Evolutionary conservation across 2,888 invertebrate species (phyloP).

Genomic region (Parnassius orleans): DNA sequence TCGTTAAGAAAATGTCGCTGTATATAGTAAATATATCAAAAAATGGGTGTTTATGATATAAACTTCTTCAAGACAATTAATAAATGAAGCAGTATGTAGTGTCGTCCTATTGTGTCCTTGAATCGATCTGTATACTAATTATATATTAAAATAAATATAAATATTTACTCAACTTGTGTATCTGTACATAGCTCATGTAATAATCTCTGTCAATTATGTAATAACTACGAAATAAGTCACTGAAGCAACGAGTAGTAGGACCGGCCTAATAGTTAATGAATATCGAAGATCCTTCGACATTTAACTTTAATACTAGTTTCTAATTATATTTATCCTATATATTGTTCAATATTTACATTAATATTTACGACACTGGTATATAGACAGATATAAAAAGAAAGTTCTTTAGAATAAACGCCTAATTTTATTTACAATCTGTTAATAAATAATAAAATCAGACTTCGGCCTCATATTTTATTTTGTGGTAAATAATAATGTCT

Average conservation of each 20-base stretch:
- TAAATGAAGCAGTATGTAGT: background rate
- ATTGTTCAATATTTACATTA: slow-evolving; percentile 6
- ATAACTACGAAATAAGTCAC: slow-evolving; percentile 32
- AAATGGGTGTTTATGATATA: too few relatives aligned
- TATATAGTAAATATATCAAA: too few relatives aligned
- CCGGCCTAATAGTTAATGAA: slow-evolving; percentile 75
- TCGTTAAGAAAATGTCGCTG: too few relatives aligned
- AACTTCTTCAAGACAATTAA: too few relatives aligned
- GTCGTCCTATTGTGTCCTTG: background rate
- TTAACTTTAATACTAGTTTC: slow-evolving; percentile 29
- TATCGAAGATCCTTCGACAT: slow-evolving; percentile 43
- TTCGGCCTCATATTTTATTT: background rate
- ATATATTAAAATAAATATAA: slow-evolving; percentile 6
- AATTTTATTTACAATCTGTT: too few relatives aligned
- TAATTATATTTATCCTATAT: slow-evolving; percentile 19
- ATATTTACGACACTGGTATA: slow-evolving; percentile 11
- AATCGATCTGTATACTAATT: slow-evolving; percentile 10
- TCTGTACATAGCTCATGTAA: slow-evolving; percentile 22
- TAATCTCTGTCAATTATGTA: slow-evolving; percentile 30
- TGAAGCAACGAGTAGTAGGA: slow-evolving; percentile 75
- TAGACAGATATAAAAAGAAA: background rate
- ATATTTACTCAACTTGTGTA: slow-evolving; percentile 12
- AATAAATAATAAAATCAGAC: background rate
- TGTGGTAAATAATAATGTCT: slow-evolving; percentile 9
- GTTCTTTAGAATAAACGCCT: too few relatives aligned